Evolutionary conservation across 1,140 invertebrate species (phyloP), one percentile per base, ranked within the genome.

Genomic region (Apocrypta bakeri): DNA sequence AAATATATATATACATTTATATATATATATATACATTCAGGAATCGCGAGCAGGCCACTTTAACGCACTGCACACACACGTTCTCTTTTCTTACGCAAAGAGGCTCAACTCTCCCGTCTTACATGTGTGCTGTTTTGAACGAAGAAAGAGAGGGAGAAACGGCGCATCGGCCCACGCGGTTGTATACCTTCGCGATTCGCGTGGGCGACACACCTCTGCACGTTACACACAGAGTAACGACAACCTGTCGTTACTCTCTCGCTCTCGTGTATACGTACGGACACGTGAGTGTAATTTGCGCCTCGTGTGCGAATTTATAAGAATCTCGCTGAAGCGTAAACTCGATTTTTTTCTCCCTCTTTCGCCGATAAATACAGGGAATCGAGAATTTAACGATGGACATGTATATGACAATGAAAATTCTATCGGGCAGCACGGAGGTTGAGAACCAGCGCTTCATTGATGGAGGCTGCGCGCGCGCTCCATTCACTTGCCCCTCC

Each of bases 361-460:
- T n/a, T 37, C 33, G 33, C 33, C 2, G 3, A 9, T 37, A 37
- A 4, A 37, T 37, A 37, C 33, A 37, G 33, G 2, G 9, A 4
- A 2, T 12, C 1, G 7, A 42, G 7, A 42, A 1, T 1, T 42
- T 11, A 1, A 42, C 40, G 12, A 42, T 42, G 12, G 7, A 42
- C 11, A 42, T 1, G 40, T 42, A 42, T 14, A 42, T 40, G 66
- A 71, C 66, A 79, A 71, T 79, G 64, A 78, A 33, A 69, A 40
- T 17, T 29, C 27, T 8, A 66, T 37, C 9, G 33, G 9, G 33
- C 33, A 24, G 48, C 17, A 7, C 24, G 27, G 72, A 29, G 80
- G 25, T 85, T 90, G 89, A 90, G 88, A 87, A 86, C 84, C 89
- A 81, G 89, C 90, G 88, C 79, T 91, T 91, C 90, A 91, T 91